These are phyloP conservation scores for Hesperia comma DNA, from an alignment of 2,888 invertebrate genomes.

Conservation along the genomic window DNA sequence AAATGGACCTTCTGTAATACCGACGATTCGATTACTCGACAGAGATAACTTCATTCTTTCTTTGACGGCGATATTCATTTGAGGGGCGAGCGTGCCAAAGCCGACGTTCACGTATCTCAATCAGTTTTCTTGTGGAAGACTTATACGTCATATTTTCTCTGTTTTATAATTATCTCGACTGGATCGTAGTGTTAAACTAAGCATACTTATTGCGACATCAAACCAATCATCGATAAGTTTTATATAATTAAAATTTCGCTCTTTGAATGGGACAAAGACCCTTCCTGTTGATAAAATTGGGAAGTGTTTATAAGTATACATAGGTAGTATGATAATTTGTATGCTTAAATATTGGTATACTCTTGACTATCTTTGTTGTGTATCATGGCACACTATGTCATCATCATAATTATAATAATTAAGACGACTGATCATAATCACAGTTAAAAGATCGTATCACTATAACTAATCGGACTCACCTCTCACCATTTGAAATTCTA, in stretches of 20 bases:
- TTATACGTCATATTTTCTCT: not conserved
- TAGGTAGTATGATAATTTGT: too few relatives aligned
- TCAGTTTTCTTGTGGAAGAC: constrained; percentile 1
- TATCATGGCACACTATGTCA: too few relatives aligned
- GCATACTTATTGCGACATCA: not conserved
- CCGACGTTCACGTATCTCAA: constrained; percentile 13
- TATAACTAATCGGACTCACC: not conserved
- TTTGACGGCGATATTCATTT: constrained; percentile 43
- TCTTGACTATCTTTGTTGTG: too few relatives aligned
- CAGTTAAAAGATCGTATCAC: too few relatives aligned
- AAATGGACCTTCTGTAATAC: constrained; percentile 54
- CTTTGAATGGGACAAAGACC: too few relatives aligned
- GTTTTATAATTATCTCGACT: not conserved
- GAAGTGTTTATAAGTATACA: too few relatives aligned
- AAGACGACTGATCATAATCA: too few relatives aligned
- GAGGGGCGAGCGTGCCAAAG: constrained; percentile 6
- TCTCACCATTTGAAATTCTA: not conserved
- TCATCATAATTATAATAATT: too few relatives aligned
- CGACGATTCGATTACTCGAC: constrained; percentile 44
- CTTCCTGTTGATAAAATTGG: too few relatives aligned
- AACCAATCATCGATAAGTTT: too few relatives aligned
- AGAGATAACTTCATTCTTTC: constrained; percentile 42
- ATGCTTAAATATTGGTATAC: too few relatives aligned
- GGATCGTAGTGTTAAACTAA: not conserved
- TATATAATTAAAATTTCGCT: too few relatives aligned